A percentile compares a stretch with the other conserved stretches of the same genome.
Conservation (phyloP, 2,113 vertebrate genomes). For the Nycticorax nycticorax region DNA sequence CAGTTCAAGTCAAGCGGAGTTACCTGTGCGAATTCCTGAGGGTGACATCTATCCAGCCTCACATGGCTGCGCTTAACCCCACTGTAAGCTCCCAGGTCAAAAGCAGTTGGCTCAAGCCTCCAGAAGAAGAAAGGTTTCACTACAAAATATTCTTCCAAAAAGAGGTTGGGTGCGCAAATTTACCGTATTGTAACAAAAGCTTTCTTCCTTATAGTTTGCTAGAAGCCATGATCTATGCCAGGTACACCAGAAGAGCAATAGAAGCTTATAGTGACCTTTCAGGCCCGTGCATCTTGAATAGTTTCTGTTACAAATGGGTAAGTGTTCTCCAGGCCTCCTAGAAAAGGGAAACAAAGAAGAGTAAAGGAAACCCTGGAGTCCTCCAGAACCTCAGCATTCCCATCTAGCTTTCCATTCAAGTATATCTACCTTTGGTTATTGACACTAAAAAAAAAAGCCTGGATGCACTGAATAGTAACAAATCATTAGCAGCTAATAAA, state of each 20-base stretch:
- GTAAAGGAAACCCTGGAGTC: not conserved
- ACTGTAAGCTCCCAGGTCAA: not conserved
- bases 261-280: not conserved
- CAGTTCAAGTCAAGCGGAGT: not conserved
- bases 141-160: not conserved
- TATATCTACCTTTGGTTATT: not conserved
- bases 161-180: not conserved
- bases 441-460: not conserved
- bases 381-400: not conserved
- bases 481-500: not conserved
- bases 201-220: not conserved
- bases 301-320: not conserved
- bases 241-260: not conserved
- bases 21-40: not conserved
- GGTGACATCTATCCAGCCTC: not conserved
- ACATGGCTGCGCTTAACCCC: not conserved
- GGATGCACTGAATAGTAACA: not conserved
- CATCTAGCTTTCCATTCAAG: not conserved
- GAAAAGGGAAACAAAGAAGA: not conserved
- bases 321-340: not conserved
- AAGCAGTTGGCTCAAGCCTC: not conserved
- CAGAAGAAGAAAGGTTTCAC: not conserved
- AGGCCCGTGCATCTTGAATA: not conserved
- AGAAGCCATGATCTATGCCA: not conserved
- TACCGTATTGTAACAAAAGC: not conserved